These are phyloP conservation scores for Archivesica marissinica DNA, from an alignment of 1,140 invertebrate species.

Conservation along the genomic window DNA sequence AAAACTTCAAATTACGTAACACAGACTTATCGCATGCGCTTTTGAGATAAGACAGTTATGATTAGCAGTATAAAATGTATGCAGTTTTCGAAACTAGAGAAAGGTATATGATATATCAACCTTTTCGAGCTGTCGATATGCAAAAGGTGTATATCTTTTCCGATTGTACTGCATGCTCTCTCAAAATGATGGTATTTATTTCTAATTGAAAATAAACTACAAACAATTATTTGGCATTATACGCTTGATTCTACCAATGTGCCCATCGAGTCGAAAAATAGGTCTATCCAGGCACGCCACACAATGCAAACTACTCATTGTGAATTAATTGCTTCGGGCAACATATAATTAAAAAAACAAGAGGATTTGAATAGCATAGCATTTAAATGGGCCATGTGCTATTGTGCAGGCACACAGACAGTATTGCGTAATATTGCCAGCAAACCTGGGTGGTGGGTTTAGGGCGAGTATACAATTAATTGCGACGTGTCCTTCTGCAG, in stretches of 20 bases:
- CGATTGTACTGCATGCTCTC: not conserved
- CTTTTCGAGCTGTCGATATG: not conserved
- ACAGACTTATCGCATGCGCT: conserved; percentile 23
- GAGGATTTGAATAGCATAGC: conserved; percentile 47
- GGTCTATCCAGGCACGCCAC: conserved; percentile 18
- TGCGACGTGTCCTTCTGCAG: conserved; percentile 49
- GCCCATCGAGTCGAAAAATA: not conserved
- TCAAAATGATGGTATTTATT: conserved; percentile 22
- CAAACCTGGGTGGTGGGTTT: conserved; percentile 45
- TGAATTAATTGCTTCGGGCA: conserved; percentile 43
- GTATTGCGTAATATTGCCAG: conserved; percentile 12
- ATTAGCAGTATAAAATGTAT: conserved; percentile 16
- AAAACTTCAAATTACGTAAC: conserved; percentile 30
- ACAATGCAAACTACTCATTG: not conserved
- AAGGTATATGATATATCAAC: not conserved
- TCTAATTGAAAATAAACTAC: conserved; percentile 42
- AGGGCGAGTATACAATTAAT: conserved; percentile 34
- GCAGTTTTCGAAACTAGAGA: not conserved
- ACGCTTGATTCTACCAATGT: conserved; percentile 18
- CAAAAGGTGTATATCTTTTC: conserved; percentile 11
- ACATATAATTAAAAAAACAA: conserved; percentile 61
- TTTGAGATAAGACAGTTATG: conserved; percentile 7
- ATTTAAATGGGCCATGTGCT: conserved; percentile 56
- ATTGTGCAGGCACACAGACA: not conserved
- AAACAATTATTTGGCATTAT: conserved; percentile 27